Conservation (phyloP, 2,113 vertebrate species). For the Sprattus sprattus region DNA sequence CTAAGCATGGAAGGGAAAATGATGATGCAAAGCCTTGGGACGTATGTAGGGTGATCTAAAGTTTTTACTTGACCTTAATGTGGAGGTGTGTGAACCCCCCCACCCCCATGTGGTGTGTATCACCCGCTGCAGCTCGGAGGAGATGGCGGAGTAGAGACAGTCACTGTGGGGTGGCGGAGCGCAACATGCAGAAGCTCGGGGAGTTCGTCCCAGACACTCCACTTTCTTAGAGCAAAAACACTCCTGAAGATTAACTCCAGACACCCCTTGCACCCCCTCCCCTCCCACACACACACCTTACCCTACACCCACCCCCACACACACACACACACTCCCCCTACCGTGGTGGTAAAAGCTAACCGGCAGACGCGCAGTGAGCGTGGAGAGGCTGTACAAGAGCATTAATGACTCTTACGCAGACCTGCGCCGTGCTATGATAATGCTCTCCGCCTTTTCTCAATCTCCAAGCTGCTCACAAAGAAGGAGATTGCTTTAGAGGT, state of each 20-base stretch:
- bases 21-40: background rate
- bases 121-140: no score
- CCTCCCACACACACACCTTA: background rate
- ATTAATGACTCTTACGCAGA: conserved; percentile 74
- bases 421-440: conserved; percentile 60
- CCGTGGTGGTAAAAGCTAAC: background rate
- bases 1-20: no score
- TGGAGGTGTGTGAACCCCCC: background rate
- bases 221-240: background rate
- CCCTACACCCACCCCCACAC: background rate
- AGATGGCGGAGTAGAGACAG: no score
- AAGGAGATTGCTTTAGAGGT: conserved; percentile 68
- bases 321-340: background rate
- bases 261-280: background rate
- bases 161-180: no score
- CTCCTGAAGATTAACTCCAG: conserved; percentile 43
- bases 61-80: background rate
- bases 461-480: conserved; percentile 72
- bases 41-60: no score
- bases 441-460: conserved; percentile 66
- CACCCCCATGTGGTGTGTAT: background rate
- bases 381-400: conserved; percentile 68
- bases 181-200: no score
- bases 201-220: background rate
- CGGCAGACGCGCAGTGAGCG: conserved; percentile 29